Evolutionary conservation across 2,797 vertebrate genomes (phyloP), one percentile per base, ranked within the genome.

Genomic region (Dryobates pubescens): DNA sequence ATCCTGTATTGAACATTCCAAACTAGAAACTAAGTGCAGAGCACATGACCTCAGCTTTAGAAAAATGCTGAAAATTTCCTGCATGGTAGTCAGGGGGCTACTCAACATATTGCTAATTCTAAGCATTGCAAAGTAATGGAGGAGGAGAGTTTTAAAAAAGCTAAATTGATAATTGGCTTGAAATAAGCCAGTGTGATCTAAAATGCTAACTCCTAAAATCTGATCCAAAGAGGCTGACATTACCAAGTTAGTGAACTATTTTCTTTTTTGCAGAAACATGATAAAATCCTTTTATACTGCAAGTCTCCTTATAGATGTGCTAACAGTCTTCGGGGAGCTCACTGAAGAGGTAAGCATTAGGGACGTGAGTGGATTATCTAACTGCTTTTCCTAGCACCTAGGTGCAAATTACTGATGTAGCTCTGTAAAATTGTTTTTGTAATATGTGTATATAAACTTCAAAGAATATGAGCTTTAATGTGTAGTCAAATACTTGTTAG

Each of bases 211-310:
- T 45, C 32, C 7, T 51, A 29, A 86, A 80, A 32, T 58, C 13
- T 53, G 26, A 26, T 73, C 34, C 18, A 64, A 15, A 45, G 45
- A 53, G n/a, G n/a, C 6, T 84, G 27, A 78, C 19, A 26, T 69
- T 57, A 54, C 27, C 32, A 80, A 75, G 30, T 64, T 61, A 72
- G 7, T 53, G 45, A 78, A 70, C 71, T 90, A 8, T 82, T 97
- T 96, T 56, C 95, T 57, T 90, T 95, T 86, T 95, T 95, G 43
- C 97, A 99, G 99, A 98, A 99, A 99, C 95, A 99, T 99, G 99
- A 99, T 99, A 96, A 99, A 99, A 97, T 99, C 99, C 14, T 99
- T 99, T 98, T 99, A 99, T 97, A 99, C 99, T 5, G 95, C 99
- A 92, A 99, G 99, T 96, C 98, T 99, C 82, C 97, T 99, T 96